A percentile compares a stretch with the other conserved stretches of the same genome.
phyloP scores from a whole-genome alignment of 2,797 vertebrate genomes.

The Ctenochaetus hawaiiensis region DNA sequence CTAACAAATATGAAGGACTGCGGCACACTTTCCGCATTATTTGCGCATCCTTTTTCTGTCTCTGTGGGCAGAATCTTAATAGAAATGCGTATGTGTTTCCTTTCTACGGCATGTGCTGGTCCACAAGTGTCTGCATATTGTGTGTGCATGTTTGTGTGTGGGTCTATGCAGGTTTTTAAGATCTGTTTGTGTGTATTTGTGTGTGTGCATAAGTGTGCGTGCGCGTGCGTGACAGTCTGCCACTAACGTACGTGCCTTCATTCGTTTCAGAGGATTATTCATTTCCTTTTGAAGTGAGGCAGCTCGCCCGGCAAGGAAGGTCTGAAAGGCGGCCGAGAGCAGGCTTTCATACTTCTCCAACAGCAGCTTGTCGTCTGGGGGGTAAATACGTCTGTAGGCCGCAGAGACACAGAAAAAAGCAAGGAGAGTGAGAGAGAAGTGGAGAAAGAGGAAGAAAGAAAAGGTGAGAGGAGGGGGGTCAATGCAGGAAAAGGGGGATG shows the following conservation, averaged over 20 bases:
- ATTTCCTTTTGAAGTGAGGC: constrained; percentile 98
- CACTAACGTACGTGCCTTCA: constrained; percentile 94
- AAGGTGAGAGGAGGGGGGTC: constrained; percentile 47
- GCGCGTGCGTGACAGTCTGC: constrained; percentile 64
- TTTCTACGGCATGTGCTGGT: constrained; percentile 56
- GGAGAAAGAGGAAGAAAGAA: constrained; percentile 42
- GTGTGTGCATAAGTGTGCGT: constrained; percentile 36
- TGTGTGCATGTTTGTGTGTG: constrained; percentile 58
- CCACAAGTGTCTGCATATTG: constrained; percentile 62
- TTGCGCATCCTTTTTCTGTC: constrained; percentile 64
- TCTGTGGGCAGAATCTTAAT: constrained; percentile 74
- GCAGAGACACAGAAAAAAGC: constrained; percentile 66
- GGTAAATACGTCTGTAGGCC: constrained; percentile 94
- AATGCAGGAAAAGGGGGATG: constrained; percentile 35
- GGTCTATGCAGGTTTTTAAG: constrained; percentile 58
- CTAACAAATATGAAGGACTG: constrained; percentile 68
- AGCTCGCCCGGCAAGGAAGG: constrained; percentile 97
- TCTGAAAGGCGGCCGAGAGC: constrained; percentile 96
- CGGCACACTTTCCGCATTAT: constrained; percentile 65
- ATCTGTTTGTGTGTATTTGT: constrained; percentile 24
- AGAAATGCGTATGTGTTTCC: constrained; percentile 58
- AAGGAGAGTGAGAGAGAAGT: constrained; percentile 57
- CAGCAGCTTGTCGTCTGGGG: constrained; percentile 97
- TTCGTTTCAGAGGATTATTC: constrained; percentile 99
- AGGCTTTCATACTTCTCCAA: constrained; percentile 98